phyloP scores from a whole-genome alignment of 2,888 invertebrate genomes.

The Ecliptopera silaceata region DNA sequence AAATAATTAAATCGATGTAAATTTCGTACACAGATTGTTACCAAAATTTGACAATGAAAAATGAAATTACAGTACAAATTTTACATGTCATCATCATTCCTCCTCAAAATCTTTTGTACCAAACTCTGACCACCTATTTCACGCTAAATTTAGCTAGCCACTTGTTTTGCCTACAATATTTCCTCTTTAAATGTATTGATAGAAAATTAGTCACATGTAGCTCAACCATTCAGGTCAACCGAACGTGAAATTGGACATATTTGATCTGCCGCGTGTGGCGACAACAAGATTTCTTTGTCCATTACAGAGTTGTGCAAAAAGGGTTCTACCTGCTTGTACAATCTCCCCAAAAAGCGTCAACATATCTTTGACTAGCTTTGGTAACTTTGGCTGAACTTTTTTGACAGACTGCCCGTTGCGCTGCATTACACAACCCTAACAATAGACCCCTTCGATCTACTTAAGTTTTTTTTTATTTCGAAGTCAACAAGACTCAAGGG shows the following conservation, averaged over 20 bases:
- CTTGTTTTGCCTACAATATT: slow-evolving; percentile 52
- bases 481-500: slow-evolving; percentile 78
- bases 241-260: slow-evolving; percentile 77
- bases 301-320: slow-evolving; percentile 80
- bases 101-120: slow-evolving; percentile 12
- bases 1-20: too few species aligned
- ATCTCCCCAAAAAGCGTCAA: slow-evolving; percentile 36
- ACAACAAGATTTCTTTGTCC: slow-evolving; percentile 62
- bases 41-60: not conserved
- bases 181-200: slow-evolving; percentile 64
- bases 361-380: not conserved
- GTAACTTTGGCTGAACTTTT: slow-evolving; percentile 52
- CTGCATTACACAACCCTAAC: slow-evolving; percentile 81
- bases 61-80: not conserved
- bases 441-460: slow-evolving; percentile 75
- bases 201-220: slow-evolving; percentile 70
- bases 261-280: slow-evolving; percentile 73
- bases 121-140: slow-evolving; percentile 56
- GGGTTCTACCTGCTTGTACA: slow-evolving; percentile 76
- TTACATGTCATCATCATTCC: slow-evolving; percentile 12
- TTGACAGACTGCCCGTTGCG: slow-evolving; percentile 57
- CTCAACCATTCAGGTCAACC: slow-evolving; percentile 60
- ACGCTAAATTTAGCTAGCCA: slow-evolving; percentile 51
- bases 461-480: slow-evolving; percentile 70
- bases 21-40: too few species aligned